Evolutionary conservation across 2,888 invertebrate species (phyloP).

Genomic region (Diarsia mendica): DNA sequence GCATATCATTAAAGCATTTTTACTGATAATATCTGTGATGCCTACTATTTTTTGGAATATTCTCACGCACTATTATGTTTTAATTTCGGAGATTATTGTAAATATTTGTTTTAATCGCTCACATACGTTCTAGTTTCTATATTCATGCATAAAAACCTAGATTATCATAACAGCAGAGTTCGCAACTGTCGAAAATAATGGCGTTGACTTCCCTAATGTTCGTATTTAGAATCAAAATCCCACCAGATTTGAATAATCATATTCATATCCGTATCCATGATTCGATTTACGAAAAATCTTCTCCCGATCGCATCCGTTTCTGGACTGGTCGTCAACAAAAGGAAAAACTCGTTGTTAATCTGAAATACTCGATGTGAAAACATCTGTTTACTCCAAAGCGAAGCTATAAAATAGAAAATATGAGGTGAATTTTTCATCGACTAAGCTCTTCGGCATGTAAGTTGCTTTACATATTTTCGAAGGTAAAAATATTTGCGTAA

Average conservation of each 20-base stretch:
- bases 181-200: slow-evolving; percentile 13
- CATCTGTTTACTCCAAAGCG: slow-evolving; percentile 60
- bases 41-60: neutral
- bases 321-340: slow-evolving; percentile 63
- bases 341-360: slow-evolving; percentile 69
- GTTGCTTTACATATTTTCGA: slow-evolving; percentile 66
- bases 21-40: slow-evolving; percentile 14
- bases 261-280: slow-evolving; percentile 54
- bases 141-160: neutral
- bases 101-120: neutral
- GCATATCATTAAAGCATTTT: slow-evolving; percentile 11
- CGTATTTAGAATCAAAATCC: slow-evolving; percentile 41
- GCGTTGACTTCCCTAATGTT: slow-evolving; percentile 16
- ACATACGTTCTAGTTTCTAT: neutral
- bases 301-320: slow-evolving; percentile 44
- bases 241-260: slow-evolving; percentile 51
- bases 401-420: slow-evolving; percentile 64
- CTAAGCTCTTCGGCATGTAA: slow-evolving; percentile 60
- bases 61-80: slow-evolving; percentile 11
- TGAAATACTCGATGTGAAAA: slow-evolving; percentile 65
- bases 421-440: slow-evolving; percentile 55
- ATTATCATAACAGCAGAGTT: neutral
- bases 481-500: slow-evolving; percentile 48
- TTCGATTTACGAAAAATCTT: slow-evolving; percentile 59
- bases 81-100: too few species aligned